Evolutionary conservation across 2,888 invertebrate genomes (phyloP).

Genomic region (Sympetrum striolatum): DNA sequence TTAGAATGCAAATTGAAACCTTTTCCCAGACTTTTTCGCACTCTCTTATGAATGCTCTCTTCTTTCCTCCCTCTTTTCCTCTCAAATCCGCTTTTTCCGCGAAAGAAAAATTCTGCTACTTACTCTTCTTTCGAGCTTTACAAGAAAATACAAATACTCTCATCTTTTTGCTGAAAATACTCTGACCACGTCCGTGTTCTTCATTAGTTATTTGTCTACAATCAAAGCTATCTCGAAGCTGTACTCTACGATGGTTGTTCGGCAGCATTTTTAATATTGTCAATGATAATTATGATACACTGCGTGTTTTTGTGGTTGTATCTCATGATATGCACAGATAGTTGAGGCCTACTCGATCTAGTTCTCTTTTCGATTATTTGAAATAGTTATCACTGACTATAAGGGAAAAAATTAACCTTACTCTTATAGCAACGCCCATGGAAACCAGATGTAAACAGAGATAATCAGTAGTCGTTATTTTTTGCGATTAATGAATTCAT

Average conservation of each 20-base stretch:
- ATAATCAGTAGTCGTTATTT: too few species aligned
- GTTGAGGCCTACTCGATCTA: background rate
- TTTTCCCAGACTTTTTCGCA: background rate
- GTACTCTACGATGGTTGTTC: too few species aligned
- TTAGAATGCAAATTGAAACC: constrained; percentile 35
- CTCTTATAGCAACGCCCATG: too few species aligned
- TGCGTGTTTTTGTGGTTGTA: background rate
- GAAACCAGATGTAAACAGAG: too few species aligned
- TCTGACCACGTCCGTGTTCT: background rate
- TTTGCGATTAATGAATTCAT: too few species aligned
- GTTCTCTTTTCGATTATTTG: background rate
- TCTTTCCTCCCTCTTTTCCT: background rate
- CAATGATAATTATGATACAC: background rate
- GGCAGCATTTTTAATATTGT: background rate
- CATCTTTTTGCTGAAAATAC: background rate
- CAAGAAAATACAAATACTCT: background rate
- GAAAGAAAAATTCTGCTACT: background rate
- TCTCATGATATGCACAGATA: background rate
- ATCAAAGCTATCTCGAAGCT: too few species aligned
- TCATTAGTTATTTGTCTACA: background rate
- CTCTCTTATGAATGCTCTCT: background rate
- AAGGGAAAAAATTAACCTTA: too few species aligned
- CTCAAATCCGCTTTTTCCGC: constrained; percentile 22
- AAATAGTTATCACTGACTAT: too few species aligned
- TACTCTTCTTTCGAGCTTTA: background rate